phyloP scores from a whole-genome alignment of 2,888 invertebrate genomes.

The Athalia circularis region DNA sequence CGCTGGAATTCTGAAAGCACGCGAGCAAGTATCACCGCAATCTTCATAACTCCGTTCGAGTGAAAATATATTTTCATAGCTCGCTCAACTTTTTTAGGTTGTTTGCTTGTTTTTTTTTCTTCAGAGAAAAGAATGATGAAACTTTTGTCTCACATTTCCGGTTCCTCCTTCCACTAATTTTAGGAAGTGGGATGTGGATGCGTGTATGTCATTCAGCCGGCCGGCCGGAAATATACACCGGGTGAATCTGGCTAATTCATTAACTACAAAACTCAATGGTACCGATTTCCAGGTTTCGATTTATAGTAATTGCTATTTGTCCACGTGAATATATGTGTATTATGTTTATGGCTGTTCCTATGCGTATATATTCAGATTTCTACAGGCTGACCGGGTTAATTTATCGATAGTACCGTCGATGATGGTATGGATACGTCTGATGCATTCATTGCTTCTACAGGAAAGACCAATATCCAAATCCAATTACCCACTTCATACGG shows the following conservation, averaged over 20 bases:
- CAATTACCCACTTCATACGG: constrained; percentile 31
- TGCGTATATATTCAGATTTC: constrained; percentile 6
- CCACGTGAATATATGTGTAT: neutral
- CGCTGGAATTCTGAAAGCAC: neutral
- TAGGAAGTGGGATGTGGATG: neutral
- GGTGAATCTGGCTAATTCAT: constrained; percentile 29
- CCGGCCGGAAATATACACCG: constrained; percentile 16
- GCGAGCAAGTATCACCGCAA: neutral
- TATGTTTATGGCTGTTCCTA: neutral
- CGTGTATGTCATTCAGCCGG: neutral
- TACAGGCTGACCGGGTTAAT: neutral
- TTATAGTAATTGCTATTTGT: constrained; percentile 27
- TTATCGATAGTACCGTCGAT: constrained; percentile 1
- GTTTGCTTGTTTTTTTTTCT: neutral
- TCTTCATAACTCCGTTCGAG: neutral
- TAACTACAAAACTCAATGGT: neutral
- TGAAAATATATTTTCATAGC: no score
- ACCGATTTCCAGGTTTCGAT: constrained; percentile 21
- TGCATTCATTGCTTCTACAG: constrained; percentile 5
- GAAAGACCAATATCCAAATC: constrained; percentile 23
- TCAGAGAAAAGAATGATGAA: neutral
- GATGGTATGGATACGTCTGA: neutral
- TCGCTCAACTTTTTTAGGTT: neutral
- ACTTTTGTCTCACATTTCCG: neutral
- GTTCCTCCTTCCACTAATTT: neutral